Evolutionary conservation across 1,140 invertebrate species (phyloP).

Genomic region (Akabosia matsudoensis): DNA sequence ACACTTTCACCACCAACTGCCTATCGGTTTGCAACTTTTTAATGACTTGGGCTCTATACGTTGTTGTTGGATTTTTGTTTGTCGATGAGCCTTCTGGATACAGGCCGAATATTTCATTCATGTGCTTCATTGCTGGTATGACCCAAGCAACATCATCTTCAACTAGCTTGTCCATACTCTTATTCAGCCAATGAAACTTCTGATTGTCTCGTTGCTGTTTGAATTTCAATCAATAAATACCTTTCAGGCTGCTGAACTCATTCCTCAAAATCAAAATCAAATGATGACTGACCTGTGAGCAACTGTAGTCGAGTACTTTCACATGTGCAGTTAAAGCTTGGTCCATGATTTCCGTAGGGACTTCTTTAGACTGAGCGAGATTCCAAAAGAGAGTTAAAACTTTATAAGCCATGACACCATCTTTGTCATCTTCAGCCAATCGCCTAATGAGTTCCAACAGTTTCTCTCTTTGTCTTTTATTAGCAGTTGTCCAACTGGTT

Average conservation of each 20-base stretch:
- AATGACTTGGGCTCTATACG: conserved; percentile 74
- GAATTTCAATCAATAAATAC: background rate
- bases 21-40: conserved; percentile 87
- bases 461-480: conserved; percentile 93
- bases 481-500: conserved; percentile 92
- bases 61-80: conserved; percentile 59
- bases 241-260: background rate
- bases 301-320: conserved; percentile 97
- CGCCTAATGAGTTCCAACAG: conserved; percentile 89
- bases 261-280: background rate
- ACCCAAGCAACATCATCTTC: conserved; percentile 79
- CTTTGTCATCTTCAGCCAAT: conserved; percentile 95
- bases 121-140: conserved; percentile 89
- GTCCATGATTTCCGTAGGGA: conserved; percentile 96
- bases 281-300: conserved; percentile 68
- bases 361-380: conserved; percentile 91
- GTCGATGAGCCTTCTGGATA: conserved; percentile 76
- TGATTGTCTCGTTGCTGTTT: conserved; percentile 86
- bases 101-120: conserved; percentile 89
- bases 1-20: conserved; percentile 87
- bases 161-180: conserved; percentile 92
- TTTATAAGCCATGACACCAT: conserved; percentile 98
- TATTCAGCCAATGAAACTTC: conserved; percentile 92
- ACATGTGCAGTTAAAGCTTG: conserved; percentile 91
- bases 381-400: conserved; percentile 97